Evolutionary conservation across 2,888 invertebrate species (phyloP), one percentile per base, ranked within the genome.

Genomic region (Oxyscelio sp.): DNA sequence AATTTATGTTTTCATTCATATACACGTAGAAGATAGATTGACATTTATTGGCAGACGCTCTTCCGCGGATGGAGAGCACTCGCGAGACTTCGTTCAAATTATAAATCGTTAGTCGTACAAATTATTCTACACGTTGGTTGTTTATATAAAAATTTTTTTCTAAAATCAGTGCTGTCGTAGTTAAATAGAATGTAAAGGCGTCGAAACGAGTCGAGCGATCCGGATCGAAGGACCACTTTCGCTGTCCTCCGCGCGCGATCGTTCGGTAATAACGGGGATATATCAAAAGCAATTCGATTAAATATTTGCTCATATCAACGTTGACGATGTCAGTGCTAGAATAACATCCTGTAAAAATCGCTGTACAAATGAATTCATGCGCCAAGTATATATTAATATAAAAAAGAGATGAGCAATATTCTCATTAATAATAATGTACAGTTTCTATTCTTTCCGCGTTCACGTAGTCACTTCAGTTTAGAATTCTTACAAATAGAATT

Each of bases 401-500:
- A 68, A 78, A 75, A 78, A 45, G 68, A 50, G 61, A 61, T 78
- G 78, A 78, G 78, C 78, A 78, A 78, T 68, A 52, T 59, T 78
- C 61, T 61, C 61, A 52, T 54, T 52, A 68, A 54, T 78, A 70
- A 61, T 43, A 68, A 59, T 43, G 40, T 59, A 68, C 58, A 66
- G 21, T 59, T 59, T 38, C 31, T 66, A 40, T 38, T 21, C 15
- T 43, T 54, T 65, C 34, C 21, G 21, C 63, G 24, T 63, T 24
- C 13, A 0, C 40, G 50, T 40, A 43, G 4, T 65, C 11, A 34
- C 9, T 2, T 11, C 8, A 24, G 3, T 13, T 48, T 19, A 34
- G 34, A 61, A 54, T 21, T 21, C 21, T 52, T 63, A 22, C 6
- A 21, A 61, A 63, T 38, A 17, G 48, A 52, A 0, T 54, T 2